Evolutionary conservation across 2,797 vertebrate species (phyloP).

Genomic region (Euthynnus affinis): DNA sequence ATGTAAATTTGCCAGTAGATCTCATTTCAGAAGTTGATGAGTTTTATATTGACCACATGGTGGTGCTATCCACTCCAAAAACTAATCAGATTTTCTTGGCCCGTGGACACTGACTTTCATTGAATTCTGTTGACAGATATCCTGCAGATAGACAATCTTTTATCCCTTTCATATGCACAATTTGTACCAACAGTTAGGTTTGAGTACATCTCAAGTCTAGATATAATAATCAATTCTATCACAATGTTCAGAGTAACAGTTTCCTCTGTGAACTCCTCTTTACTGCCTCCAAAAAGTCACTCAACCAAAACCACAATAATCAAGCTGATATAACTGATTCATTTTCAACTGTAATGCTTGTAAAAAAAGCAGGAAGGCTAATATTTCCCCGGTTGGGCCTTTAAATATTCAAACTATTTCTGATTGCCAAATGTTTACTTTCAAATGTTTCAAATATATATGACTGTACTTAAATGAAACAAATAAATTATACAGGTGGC

Average conservation of each 20-base stretch:
- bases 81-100: not conserved
- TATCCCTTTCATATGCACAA: not conserved
- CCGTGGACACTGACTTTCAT: not conserved
- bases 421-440: not conserved
- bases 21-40: not conserved
- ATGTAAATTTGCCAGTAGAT: not conserved
- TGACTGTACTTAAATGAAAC: not conserved
- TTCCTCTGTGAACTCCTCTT: not conserved
- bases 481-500: not conserved
- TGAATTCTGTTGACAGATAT: not conserved
- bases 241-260: not conserved
- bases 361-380: not conserved
- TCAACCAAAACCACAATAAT: not conserved
- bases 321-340: not conserved
- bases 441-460: too few species aligned
- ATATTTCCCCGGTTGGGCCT: not conserved
- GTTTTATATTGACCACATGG: slow-evolving; percentile 16
- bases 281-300: not conserved
- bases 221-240: not conserved
- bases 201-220: too few species aligned
- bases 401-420: not conserved
- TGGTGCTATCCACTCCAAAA: slow-evolving; percentile 5
- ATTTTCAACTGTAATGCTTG: not conserved
- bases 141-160: not conserved
- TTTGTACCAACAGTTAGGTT: not conserved